Conservation (phyloP, 1,140 invertebrate genomes). For the Anastrepha obliqua region DNA sequence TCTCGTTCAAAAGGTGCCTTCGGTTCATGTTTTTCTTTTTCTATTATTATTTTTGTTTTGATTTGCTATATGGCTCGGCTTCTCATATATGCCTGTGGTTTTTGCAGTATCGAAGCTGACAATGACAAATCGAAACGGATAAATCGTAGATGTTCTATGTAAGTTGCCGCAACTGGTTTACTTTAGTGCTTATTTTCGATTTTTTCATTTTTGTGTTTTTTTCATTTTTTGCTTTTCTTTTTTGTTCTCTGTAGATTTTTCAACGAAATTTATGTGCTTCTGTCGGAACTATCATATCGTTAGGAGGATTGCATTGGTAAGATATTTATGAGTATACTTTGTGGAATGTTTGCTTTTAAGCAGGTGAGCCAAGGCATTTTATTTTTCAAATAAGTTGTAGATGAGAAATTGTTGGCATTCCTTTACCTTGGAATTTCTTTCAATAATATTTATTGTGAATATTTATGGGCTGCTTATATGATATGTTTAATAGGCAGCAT, state of each 20-base stretch:
- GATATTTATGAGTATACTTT: slow-evolving; percentile 36
- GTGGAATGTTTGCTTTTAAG: not conserved
- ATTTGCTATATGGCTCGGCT: not conserved
- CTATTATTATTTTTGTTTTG: slow-evolving; percentile 21
- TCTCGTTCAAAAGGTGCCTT: not conserved
- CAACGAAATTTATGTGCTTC: slow-evolving; percentile 29
- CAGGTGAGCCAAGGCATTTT: not conserved
- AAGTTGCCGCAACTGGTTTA: slow-evolving; percentile 6
- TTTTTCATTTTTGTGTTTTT: not conserved
- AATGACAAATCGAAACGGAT: slow-evolving; percentile 50
- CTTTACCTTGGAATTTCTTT: not conserved
- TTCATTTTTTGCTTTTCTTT: too few species aligned
- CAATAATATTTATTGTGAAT: slow-evolving; percentile 15
- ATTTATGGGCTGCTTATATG: not conserved
- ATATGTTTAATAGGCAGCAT: too few species aligned
- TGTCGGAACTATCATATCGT: slow-evolving; percentile 23
- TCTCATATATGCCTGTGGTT: not conserved
- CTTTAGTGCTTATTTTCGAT: not conserved
- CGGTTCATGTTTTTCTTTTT: slow-evolving; percentile 17
- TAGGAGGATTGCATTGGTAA: not conserved
- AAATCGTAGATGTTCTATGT: not conserved
- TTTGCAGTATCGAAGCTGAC: slow-evolving; percentile 6
- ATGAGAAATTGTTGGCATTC: not conserved
- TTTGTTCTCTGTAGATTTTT: not conserved
- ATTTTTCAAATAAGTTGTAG: not conserved